Conservation (phyloP, 2,113 vertebrate species). For the Ptilorrhoa leucosticta region DNA sequence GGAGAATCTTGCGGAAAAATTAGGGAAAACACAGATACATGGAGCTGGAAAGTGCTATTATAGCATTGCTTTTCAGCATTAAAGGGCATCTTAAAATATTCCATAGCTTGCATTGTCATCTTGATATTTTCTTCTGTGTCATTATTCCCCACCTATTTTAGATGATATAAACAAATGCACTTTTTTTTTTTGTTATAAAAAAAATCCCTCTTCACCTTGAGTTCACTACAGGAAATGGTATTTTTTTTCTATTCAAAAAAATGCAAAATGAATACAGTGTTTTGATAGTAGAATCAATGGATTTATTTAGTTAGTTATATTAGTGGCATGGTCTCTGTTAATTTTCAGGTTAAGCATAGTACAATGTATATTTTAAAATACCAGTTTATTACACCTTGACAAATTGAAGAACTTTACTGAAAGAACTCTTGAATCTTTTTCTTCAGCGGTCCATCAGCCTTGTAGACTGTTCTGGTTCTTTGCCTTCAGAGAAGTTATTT, state of each 20-base stretch:
- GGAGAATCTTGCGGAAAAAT: neutral
- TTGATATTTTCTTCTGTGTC: neutral
- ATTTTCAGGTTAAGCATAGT: neutral
- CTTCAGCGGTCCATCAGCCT: neutral
- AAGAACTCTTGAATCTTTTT: conserved; percentile 36
- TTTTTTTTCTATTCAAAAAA: neutral
- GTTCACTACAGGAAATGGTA: neutral
- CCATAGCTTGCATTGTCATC: neutral
- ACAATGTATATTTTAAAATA: neutral
- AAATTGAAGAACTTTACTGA: neutral
- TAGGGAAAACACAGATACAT: neutral
- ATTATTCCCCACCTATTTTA: neutral
- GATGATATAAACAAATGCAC: neutral
- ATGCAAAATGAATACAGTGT: neutral
- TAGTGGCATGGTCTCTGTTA: neutral
- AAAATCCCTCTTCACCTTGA: conserved; percentile 6
- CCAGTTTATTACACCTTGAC: neutral
- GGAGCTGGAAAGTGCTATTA: neutral
- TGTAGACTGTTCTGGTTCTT: conserved; percentile 35
- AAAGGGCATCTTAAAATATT: neutral
- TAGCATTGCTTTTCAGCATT: neutral
- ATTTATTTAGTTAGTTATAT: neutral
- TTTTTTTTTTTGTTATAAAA: too few species aligned
- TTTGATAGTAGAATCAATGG: neutral
- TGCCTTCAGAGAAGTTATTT: conserved; percentile 51